Base-by-base conservation (phyloP, 92 coral and sea anemone genomes). In the Muricea muricata region DNA sequence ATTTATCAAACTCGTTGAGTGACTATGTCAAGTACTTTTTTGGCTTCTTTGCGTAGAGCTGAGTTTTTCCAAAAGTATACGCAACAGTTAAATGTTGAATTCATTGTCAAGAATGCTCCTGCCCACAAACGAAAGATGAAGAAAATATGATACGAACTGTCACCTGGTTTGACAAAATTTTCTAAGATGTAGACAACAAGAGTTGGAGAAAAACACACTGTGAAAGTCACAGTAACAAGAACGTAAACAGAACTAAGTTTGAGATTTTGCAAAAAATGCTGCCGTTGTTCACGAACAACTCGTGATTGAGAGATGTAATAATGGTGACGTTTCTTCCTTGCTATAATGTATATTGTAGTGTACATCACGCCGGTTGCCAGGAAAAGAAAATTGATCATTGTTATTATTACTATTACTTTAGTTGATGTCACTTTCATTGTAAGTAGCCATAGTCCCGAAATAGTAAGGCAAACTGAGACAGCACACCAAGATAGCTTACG, bases 41-140 rank as follows among this genome's bases (percentile, higher is more conserved):
- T 18, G 3, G 29, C 34, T 29, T 58, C 67, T 58, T 4, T 58
- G 21, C 67, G 67, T 24, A 58, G 67, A 24, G 21, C 14, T 23
- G 67, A 58, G 34, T 58, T 58, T 17, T 58, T 58, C 67, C 67
- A 58, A 15, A 58, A 58, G 21, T 23, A 58, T 58, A 58, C 21
- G 14, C 29, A 58, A 58, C 67, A 58, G 14, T 58, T 58, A 58
- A 58, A 58, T 29, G 67, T 58, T 30, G 67, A 58, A 15, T 58
- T 58, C 29, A 58, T 24, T 29, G 67, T 58, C 11, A 58, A 26
- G 14, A 58, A 58, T 29, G 67, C 21, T 18, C 13, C 9, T 58
- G 67, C 67, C 67, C 67, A 58, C 34, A 23, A 12, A 23, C 67
- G 29, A 29, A 58, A 58, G 34, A 23, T 24, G 11, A 58, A 30